Conservation (phyloP, 2,888 invertebrate species). For the Zygogramma bicolorata region DNA sequence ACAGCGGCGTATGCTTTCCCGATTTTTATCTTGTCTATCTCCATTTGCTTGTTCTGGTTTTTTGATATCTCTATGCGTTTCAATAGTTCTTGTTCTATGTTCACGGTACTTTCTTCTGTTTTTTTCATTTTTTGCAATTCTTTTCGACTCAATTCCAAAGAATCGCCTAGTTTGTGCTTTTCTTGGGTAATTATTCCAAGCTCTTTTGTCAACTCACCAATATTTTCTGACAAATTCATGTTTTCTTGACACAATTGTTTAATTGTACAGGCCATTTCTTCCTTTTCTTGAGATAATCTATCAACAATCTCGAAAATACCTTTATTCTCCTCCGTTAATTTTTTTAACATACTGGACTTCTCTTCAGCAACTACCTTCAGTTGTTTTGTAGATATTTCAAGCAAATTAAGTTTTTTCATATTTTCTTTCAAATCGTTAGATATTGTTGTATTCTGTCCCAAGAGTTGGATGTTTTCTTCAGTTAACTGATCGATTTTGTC, state of each 20-base stretch:
- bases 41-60: constrained; percentile 41
- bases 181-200: constrained; percentile 30
- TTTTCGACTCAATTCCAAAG: constrained; percentile 42
- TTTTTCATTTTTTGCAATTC: constrained; percentile 55
- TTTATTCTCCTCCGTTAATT: constrained; percentile 35
- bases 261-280: constrained; percentile 27
- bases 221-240: constrained; percentile 16
- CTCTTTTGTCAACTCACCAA: constrained; percentile 23
- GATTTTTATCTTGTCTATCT: constrained; percentile 46
- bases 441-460: constrained; percentile 15
- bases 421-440: constrained; percentile 32
- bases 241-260: constrained; percentile 29
- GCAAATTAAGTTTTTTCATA: constrained; percentile 21
- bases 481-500: constrained; percentile 25
- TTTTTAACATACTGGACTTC: constrained; percentile 29
- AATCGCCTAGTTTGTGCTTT: constrained; percentile 39
- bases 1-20: constrained; percentile 59
- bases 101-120: constrained; percentile 51
- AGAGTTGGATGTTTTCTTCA: constrained; percentile 27
- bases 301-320: constrained; percentile 42
- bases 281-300: constrained; percentile 41
- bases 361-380: constrained; percentile 32
- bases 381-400: constrained; percentile 23
- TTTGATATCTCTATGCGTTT: constrained; percentile 49
- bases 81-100: constrained; percentile 51